phyloP scores from a whole-genome alignment of 1,140 invertebrate species.

The Tribolium madens region DNA sequence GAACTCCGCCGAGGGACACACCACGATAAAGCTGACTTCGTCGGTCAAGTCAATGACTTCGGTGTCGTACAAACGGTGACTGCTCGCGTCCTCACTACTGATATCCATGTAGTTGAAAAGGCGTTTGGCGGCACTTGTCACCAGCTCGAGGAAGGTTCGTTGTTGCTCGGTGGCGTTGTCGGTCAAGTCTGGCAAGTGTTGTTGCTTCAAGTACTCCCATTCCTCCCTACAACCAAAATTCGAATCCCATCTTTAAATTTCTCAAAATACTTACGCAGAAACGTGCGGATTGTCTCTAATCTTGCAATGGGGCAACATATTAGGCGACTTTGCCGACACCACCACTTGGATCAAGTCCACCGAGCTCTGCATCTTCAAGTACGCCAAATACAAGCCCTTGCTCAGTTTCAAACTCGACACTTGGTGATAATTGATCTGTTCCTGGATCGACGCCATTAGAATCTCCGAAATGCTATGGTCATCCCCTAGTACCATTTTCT shows the following conservation, averaged over 20 bases:
- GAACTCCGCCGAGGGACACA: slow-evolving; percentile 89
- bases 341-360: slow-evolving; percentile 95
- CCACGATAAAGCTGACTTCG: slow-evolving; percentile 90
- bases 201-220: slow-evolving; percentile 83
- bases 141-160: slow-evolving; percentile 80
- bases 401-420: slow-evolving; percentile 83
- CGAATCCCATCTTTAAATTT: too few species aligned
- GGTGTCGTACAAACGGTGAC: slow-evolving; percentile 87
- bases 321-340: slow-evolving; percentile 90
- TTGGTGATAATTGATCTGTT: slow-evolving; percentile 94
- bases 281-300: slow-evolving; percentile 95
- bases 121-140: slow-evolving; percentile 77
- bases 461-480: slow-evolving; percentile 85
- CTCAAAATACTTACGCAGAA: slow-evolving; percentile 86
- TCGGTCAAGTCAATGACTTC: slow-evolving; percentile 92
- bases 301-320: slow-evolving; percentile 92
- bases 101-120: slow-evolving; percentile 87
- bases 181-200: slow-evolving; percentile 66
- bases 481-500: slow-evolving; percentile 71
- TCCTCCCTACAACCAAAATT: slow-evolving; percentile 82
- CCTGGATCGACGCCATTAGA: slow-evolving; percentile 85
- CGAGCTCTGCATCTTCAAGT: slow-evolving; percentile 94
- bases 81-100: slow-evolving; percentile 73
- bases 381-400: slow-evolving; percentile 92
- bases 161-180: slow-evolving; percentile 78